These are phyloP conservation scores for Amniataba percoides DNA, from an alignment of 2,797 vertebrate genomes.

Conservation along the genomic window DNA sequence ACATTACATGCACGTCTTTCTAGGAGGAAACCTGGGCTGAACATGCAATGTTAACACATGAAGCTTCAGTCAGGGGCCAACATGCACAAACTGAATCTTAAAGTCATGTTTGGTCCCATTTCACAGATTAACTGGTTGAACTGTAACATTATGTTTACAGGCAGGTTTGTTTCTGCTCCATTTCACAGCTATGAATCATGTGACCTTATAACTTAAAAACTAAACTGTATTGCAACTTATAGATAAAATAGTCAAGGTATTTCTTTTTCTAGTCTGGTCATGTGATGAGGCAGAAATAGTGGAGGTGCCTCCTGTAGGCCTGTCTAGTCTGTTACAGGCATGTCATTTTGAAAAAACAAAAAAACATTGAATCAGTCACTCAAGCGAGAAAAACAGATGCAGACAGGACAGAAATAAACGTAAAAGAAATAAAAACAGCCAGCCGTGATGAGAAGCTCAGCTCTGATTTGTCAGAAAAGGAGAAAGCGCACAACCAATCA, in stretches of 20 bases:
- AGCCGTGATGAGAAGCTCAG: slow-evolving; percentile 72
- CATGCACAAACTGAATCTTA: no score
- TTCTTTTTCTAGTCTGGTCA: slow-evolving; percentile 1
- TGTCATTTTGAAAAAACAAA: not conserved
- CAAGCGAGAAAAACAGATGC: slow-evolving; percentile 66
- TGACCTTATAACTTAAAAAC: no score
- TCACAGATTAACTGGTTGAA: no score
- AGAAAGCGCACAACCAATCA: not conserved
- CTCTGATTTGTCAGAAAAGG: slow-evolving; percentile 20
- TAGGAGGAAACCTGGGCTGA: no score
- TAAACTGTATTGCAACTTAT: no score
- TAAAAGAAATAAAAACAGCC: slow-evolving; percentile 24
- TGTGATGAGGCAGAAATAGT: not conserved
- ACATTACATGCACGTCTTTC: no score
- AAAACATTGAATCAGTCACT: slow-evolving; percentile 56
- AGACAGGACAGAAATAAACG: slow-evolving; percentile 58
- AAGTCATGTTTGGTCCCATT: no score
- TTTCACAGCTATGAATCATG: no score
- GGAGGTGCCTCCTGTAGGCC: slow-evolving; percentile 1
- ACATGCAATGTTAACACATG: no score
- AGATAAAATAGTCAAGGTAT: no score
- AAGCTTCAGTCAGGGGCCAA: no score
- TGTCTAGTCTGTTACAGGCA: not conserved
- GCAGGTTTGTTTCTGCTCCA: no score
- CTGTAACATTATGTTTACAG: not conserved